Base-by-base conservation (phyloP, 2,113 vertebrate genomes). In the Anguilla japonica region DNA sequence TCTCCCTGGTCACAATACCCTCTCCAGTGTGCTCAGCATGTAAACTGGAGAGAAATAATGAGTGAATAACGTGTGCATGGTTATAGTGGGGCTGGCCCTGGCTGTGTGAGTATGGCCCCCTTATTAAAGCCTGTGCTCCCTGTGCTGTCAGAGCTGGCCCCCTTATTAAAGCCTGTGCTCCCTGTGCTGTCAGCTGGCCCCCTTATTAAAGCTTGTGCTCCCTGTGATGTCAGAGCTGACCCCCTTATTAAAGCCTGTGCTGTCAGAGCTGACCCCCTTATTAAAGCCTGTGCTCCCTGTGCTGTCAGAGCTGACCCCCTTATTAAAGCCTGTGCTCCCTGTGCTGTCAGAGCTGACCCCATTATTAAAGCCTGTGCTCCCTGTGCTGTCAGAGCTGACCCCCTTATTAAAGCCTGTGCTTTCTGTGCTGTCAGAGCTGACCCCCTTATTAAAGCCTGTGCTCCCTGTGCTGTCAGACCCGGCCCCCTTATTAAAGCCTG, bases 71-170 rank as follows among this genome's bases (percentile, higher is more conserved):
- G 75, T 11, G 13, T 1, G 63, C 29, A 63, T 6, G 56, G 79
- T 56, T 79, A 86, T 81, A 83, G 85, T 86, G 60, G 34, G 60
- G 43, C 41, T 83, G 29, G 41, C 39, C 46, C 81, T 78, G 11
- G 29, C 43, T 40, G 71, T 57, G 26, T 22, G 79, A 79, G 79
- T 87, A 78, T 87, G 16, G 46, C 79, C 22, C 71, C 29, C 86
- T 79, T 46, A 20, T 79, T 87, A 41, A 18, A 18, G 46, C 13
- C 86, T 43, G 40, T 82, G 40, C 26, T 71, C 79, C 39, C 40
- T 71, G 60, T 50, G 79, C 50, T 53, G 50, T 53, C 50, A 1
- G 50, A 53, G 50, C 5, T 53, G 50, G 8, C 50, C 50, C 2
- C 53, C n/a, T n/a, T n/a, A n/a, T n/a, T n/a, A n/a, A n/a, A n/a